Percentiles rank a stretch among this genome's conserved stretches.
Conservation (phyloP, 2,113 vertebrate genomes). For the Misgurnus mizolepis region DNA sequence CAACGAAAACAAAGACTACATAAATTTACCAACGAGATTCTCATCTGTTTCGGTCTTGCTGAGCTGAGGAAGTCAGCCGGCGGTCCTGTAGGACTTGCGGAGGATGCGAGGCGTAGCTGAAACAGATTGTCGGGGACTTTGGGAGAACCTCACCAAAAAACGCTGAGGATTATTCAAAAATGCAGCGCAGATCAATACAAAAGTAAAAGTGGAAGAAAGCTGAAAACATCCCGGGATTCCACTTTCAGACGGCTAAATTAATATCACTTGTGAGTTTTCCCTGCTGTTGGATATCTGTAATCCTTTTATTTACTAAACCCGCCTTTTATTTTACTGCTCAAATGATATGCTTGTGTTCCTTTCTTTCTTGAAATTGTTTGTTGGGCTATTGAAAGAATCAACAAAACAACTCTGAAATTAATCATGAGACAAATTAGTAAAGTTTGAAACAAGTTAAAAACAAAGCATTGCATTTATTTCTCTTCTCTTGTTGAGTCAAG, state of each 20-base stretch:
- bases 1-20: slow-evolving; percentile 40
- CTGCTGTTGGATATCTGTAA: slow-evolving; percentile 2
- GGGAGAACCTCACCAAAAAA: slow-evolving; percentile 37
- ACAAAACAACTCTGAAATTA: slow-evolving; percentile 11
- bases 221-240: slow-evolving; percentile 22
- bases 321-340: slow-evolving; percentile 7
- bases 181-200: slow-evolving; percentile 42
- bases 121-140: slow-evolving; percentile 56
- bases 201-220: slow-evolving; percentile 22
- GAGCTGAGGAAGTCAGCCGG: slow-evolving; percentile 5
- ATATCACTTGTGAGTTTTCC: background rate
- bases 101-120: slow-evolving; percentile 40
- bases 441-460: background rate
- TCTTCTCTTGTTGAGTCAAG: slow-evolving; percentile 5
- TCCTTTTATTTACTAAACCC: slow-evolving; percentile 19
- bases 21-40: slow-evolving; percentile 48
- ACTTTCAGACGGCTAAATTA: slow-evolving; percentile 51
- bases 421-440: background rate
- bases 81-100: slow-evolving; percentile 38
- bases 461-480: slow-evolving; percentile 2
- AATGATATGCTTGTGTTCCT: background rate
- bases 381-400: background rate
- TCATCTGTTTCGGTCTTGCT: slow-evolving; percentile 35
- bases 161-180: slow-evolving; percentile 52
- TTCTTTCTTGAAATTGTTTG: slow-evolving; percentile 15